These are phyloP conservation scores for Penelope pileata DNA, from an alignment of 2,113 vertebrate species.

Conservation along the genomic window DNA sequence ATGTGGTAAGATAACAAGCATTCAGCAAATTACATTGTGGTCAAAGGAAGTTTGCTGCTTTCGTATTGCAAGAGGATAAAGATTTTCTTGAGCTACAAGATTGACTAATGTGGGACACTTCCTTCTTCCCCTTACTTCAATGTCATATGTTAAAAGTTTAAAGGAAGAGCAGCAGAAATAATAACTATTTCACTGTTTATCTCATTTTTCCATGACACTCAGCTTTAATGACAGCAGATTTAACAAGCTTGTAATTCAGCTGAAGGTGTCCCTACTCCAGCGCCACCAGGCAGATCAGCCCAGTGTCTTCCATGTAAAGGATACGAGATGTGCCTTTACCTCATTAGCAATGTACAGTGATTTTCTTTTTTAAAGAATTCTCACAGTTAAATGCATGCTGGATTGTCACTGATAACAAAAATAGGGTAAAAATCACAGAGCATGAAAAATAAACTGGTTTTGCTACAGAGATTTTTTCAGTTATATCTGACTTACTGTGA, in stretches of 20 bases:
- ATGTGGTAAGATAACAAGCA: conserved; percentile 31
- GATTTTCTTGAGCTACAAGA: conserved; percentile 13
- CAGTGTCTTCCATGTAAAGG: not conserved
- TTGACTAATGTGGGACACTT: conserved; percentile 52
- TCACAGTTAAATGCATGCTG: not conserved
- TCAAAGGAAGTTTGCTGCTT: conserved; percentile 14
- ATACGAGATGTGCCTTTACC: not conserved
- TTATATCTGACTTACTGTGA: not conserved
- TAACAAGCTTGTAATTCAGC: not conserved
- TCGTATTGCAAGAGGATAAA: conserved; percentile 22
- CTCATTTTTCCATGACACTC: not conserved
- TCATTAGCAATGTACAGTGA: not conserved
- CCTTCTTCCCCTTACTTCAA: conserved; percentile 49
- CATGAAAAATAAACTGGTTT: not conserved
- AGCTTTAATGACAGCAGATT: not conserved
- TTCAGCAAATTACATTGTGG: not conserved
- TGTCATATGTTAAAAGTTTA: conserved; percentile 22
- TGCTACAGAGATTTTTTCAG: not conserved
- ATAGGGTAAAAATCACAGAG: not conserved
- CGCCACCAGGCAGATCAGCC: not conserved
- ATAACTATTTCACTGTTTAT: not conserved
- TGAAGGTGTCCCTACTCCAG: not conserved
- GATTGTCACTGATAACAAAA: not conserved
- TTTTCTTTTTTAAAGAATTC: not conserved
- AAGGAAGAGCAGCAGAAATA: not conserved